Evolutionary conservation across 2,888 invertebrate genomes (phyloP).

Genomic region (Apantesis nais): DNA sequence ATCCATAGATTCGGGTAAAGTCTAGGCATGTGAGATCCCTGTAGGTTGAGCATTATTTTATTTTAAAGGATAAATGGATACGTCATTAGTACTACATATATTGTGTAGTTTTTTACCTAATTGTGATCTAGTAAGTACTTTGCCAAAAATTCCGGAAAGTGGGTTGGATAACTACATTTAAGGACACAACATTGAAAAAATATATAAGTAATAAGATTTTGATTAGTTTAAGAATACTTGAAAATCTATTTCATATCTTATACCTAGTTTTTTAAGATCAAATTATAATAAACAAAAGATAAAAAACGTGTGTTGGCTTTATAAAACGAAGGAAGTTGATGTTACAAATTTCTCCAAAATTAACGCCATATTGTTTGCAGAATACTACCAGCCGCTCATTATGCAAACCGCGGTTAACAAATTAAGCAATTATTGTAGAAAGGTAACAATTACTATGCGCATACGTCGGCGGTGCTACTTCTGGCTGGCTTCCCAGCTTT

Average conservation of each 20-base stretch:
- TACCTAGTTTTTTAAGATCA: neutral
- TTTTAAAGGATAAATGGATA: neutral
- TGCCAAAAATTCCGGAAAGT: too few species aligned
- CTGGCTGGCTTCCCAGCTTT: slow-evolving; percentile 61
- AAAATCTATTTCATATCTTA: slow-evolving; percentile 1
- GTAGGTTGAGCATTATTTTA: neutral
- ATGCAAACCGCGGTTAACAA: slow-evolving; percentile 53
- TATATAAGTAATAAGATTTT: too few species aligned
- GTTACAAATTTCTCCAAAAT: slow-evolving; percentile 37
- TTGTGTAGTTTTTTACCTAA: too few species aligned
- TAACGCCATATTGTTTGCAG: slow-evolving; percentile 35
- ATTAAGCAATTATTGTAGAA: slow-evolving; percentile 58
- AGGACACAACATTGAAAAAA: too few species aligned
- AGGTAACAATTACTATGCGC: slow-evolving; percentile 61
- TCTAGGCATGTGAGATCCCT: neutral
- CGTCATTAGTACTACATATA: neutral
- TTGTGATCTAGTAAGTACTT: too few species aligned
- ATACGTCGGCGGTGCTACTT: slow-evolving; percentile 48
- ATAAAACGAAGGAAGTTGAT: neutral
- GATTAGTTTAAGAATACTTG: neutral
- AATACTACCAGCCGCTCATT: slow-evolving; percentile 41
- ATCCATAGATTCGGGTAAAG: neutral
- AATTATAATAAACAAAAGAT: neutral
- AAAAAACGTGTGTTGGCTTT: neutral
- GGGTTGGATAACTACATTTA: too few species aligned